These are phyloP conservation scores for Trichomycterus rosablanca DNA, from an alignment of 2,113 vertebrate genomes.

Conservation along the genomic window DNA sequence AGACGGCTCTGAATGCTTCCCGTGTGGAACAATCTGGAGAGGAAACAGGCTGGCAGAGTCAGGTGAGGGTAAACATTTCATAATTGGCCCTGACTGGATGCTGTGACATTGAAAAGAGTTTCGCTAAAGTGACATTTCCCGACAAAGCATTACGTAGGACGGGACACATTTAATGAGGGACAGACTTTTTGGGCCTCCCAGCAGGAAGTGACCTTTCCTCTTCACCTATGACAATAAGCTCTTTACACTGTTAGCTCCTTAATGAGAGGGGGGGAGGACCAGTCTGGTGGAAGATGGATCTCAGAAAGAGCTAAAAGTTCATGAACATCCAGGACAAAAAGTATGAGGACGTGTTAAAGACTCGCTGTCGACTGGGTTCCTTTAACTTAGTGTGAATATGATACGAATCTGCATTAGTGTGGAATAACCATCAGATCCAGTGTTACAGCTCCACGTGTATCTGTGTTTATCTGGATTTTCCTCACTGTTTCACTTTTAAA, in stretches of 20 bases:
- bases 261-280: conserved; percentile 46
- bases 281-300: conserved; percentile 56
- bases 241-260: conserved; percentile 63
- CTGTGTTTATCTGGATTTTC: too few relatives aligned
- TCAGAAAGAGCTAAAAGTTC: not conserved
- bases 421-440: too few relatives aligned
- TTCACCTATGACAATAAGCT: conserved; percentile 61
- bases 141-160: conserved; percentile 42
- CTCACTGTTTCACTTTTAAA: too few relatives aligned
- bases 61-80: conserved; percentile 27
- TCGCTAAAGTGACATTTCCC: conserved; percentile 64
- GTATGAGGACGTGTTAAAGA: too few relatives aligned
- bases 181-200: conserved; percentile 50
- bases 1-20: conserved; percentile 6
- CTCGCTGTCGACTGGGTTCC: too few relatives aligned
- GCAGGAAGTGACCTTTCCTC: conserved; percentile 67
- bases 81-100: conserved; percentile 29
- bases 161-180: conserved; percentile 65
- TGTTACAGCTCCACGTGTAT: too few relatives aligned
- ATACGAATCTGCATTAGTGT: too few relatives aligned
- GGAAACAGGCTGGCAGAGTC: not conserved
- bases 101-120: conserved; percentile 25
- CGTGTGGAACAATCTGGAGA: not conserved
- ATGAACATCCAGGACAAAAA: too few relatives aligned
- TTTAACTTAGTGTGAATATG: too few relatives aligned